Evolutionary conservation across 2,113 vertebrate genomes (phyloP).

Genomic region (Illadopsis cleaveri): DNA sequence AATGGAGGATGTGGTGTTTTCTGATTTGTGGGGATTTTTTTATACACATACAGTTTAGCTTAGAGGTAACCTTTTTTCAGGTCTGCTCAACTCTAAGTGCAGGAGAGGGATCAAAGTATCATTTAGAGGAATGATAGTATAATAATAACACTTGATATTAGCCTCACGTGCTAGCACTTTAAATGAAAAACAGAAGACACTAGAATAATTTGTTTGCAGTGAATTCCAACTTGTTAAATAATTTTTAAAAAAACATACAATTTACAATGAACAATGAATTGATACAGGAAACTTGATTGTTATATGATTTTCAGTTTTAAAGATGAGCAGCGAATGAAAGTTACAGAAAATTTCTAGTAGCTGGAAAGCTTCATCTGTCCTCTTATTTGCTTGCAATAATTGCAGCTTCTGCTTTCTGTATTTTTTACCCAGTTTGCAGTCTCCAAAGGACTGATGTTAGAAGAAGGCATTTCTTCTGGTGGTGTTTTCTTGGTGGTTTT

Average conservation of each 20-base stretch:
- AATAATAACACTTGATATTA: not conserved
- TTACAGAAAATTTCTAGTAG: not conserved
- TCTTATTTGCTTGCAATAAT: not conserved
- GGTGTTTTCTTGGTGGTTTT: not conserved
- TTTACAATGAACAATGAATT: not conserved
- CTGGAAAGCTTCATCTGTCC: not conserved
- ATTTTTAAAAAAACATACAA: not conserved
- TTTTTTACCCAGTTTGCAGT: not conserved
- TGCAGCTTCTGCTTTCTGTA: not conserved
- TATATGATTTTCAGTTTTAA: not conserved
- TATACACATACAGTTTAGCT: not conserved
- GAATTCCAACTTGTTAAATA: not conserved
- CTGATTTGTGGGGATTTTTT: not conserved
- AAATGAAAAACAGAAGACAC: not conserved
- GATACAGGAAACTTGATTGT: not conserved
- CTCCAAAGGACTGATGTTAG: not conserved
- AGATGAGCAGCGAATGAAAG: not conserved
- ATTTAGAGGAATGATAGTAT: not conserved
- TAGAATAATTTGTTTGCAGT: not conserved
- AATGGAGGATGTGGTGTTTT: not conserved
- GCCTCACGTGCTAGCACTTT: not conserved
- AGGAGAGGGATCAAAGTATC: not conserved
- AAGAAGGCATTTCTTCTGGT: not conserved
- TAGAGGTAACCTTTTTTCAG: not conserved
- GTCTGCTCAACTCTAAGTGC: not conserved